Evolutionary conservation across 2,888 invertebrate genomes (phyloP), one percentile per base, ranked within the genome.

Genomic region (Sicus ferrugineus): DNA sequence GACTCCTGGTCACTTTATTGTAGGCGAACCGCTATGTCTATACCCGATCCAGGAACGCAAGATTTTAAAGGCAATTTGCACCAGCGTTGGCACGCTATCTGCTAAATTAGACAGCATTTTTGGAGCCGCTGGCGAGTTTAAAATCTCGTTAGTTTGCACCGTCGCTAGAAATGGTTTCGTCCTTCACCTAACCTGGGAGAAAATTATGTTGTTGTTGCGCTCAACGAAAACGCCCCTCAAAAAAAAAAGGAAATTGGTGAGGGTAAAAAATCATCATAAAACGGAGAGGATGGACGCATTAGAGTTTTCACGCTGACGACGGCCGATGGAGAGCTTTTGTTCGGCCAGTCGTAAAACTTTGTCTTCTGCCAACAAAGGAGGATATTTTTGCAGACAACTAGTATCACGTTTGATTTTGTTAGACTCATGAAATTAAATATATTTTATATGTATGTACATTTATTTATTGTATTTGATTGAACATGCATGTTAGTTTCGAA

Each of bases 41-140:
- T 19, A 46, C n/a, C 26, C n/a, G 11, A 3, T 61, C 38, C 26
- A 34, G 31, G 26, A 65, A 52, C 7, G n/a, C n/a, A n/a, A n/a
- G n/a, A n/a, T n/a, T n/a, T n/a, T n/a, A n/a, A n/a, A n/a, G n/a
- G n/a, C n/a, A 38, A 46, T 2, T 48, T 68, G 21, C 14, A 7
- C 23, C 54, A 61, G 16, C 62, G 62, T 16, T 66, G 66, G 62
- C 62, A 67, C 26, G 34, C 30, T 3, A 69, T 69, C n/a, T 30
- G 54, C 9, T 23, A 46, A 19, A 68, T 68, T 48, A 52, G 62
- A 23, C 66, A 58, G 34, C 66, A n/a, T 2, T 21, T 19, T 21
- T 52, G 50, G 50, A 52, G 4, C 19, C 66, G 70, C 16, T 67
- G 67, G 67, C 38, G 42, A 31, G 38, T 54, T 19, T 54, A 54